Base-by-base conservation (phyloP, 2,888 invertebrate genomes). In the Pseudococcus jackbeardsleyi region DNA sequence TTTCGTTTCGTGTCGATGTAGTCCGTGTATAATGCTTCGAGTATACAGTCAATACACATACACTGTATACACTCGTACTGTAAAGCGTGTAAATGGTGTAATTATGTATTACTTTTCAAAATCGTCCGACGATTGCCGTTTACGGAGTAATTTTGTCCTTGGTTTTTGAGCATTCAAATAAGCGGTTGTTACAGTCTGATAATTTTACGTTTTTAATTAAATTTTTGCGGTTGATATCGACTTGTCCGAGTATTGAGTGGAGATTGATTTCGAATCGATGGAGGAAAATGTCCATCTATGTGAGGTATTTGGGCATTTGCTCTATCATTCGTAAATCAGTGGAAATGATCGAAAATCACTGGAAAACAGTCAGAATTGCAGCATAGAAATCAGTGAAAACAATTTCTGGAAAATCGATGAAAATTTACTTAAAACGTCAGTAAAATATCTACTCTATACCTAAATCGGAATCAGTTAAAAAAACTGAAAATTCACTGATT, bases 131-230 rank as follows among this genome's bases (percentile, higher is more conserved):
- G 39, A 79, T 39, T 11, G 42, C 26, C 79, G 79, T 79, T 42
- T 42, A 42, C 79, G 46, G 42, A 72, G 46, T 33, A 33, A 79
- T 79, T 42, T 79, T 42, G 79, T 79, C 79, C 79, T 79, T 79
- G 79, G 79, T 42, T 42, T 42, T 79, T 42, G 39, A 79, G 17
- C n/a, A 42, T 79, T 79, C 26, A n/a, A 79, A 46, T 79, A 46
- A 79, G 79, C 79, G 79, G 79, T 79, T 79, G 79, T 79, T 79
- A 79, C 79, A 79, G 79, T 79, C 79, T 79, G 42, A 79, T 79
- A 79, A 79, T 42, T 79, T 42, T 9, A n/a, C 12, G 9, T 42
- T 39, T 79, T 79, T 42, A 79, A 79, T 79, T 42, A 9, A 79
- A 79, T 79, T 79, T 79, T 42, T 46, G 79, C 46, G 79, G 79